A percentile compares a stretch with the other conserved stretches of the same genome.
phyloP scores from a whole-genome alignment of 2,113 vertebrate genomes.

The Lophura nycthemera region DNA sequence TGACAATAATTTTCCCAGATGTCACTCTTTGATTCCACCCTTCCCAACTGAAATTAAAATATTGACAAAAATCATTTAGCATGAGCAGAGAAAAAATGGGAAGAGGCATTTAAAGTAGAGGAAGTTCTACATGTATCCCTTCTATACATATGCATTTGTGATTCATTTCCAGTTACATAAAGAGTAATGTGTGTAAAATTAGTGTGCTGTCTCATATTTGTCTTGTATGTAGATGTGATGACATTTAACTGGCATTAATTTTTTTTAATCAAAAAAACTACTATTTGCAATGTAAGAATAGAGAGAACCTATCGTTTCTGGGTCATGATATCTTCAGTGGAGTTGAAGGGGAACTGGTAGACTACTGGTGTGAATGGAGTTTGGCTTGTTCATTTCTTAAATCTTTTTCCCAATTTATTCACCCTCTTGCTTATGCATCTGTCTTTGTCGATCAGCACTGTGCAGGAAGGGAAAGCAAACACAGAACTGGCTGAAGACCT shows the following conservation, averaged over 20 bases:
- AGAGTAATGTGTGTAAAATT: background rate
- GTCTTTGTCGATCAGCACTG: background rate
- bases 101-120: slow-evolving; percentile 45
- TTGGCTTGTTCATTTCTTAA: background rate
- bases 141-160: background rate
- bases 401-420: background rate
- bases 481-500: background rate
- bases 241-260: background rate
- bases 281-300: background rate
- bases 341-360: background rate
- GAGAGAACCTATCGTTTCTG: background rate
- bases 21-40: slow-evolving; percentile 76
- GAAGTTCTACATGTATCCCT: slow-evolving; percentile 33
- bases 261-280: background rate
- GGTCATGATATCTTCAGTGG: background rate
- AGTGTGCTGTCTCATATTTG: background rate
- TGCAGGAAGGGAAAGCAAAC: background rate
- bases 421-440: background rate
- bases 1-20: slow-evolving; percentile 75
- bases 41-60: slow-evolving; percentile 77
- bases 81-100: slow-evolving; percentile 71
- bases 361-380: background rate
- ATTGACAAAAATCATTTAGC: slow-evolving; percentile 81
- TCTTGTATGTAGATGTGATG: background rate
- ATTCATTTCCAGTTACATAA: background rate